Evolutionary conservation across 2,113 vertebrate species (phyloP), one percentile per base, ranked within the genome.

Genomic region (Podarcis cretensis): DNA sequence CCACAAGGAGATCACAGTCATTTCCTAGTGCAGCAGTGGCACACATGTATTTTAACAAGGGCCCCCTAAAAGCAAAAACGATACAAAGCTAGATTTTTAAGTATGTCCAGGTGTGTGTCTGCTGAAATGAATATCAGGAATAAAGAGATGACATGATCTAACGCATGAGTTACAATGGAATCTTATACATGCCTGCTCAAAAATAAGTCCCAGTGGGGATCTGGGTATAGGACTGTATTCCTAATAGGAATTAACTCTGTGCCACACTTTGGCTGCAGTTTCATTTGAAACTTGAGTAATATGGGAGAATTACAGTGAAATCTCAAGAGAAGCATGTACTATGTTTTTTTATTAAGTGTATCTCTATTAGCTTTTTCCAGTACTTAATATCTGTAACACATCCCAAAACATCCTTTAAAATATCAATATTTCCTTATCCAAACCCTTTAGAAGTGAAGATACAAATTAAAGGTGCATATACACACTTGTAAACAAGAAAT

Each of bases 371-470:
- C 12, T 90, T 85, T 91, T 85, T 89, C 71, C n/a, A 89, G 87
- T 74, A 73, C 57, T 80, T 84, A 37, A 87, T n/a, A 88, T 74
- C 1, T 30, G 32, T 37, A 14, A 0, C 89, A 37, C 81, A 93
- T 66, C 8, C 78, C 57, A 87, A 81, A 66, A 68, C 43, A 94
- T 35, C 20, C 89, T 87, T 30, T 23, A 87, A 92, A 91, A 82
- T 21, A 87, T 95, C 87, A 89, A 87, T 37, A 83, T 91, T 23
- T 82, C 87, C 66, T 92, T 79, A 88, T 89, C 88, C 87, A 92
- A 91, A 89, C 85, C 87, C 93, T 37, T n/a, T 71, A 91, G 48
- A 74, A 94, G 68, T 59, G 89, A 71, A 91, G 88, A 94, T 84
- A 81, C 30, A 37, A 69, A 78, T 68, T 32, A 48, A 10, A 78